A percentile compares a stretch with the other conserved stretches of the same genome.
phyloP scores from a whole-genome alignment of 92 coral and sea anemone species.

The Chrysogorgia sp. region DNA sequence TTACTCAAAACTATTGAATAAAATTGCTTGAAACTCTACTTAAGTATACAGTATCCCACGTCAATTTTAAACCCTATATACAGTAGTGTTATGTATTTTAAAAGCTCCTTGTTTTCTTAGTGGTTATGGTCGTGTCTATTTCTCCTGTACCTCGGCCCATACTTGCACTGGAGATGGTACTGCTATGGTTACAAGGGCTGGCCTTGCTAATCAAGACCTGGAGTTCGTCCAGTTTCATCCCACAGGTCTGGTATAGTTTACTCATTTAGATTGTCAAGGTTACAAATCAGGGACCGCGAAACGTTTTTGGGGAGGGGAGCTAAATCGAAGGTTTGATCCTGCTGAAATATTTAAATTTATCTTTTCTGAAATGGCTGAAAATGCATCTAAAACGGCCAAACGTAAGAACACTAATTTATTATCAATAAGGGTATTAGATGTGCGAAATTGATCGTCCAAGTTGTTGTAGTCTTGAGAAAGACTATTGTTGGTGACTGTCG shows the following conservation, averaged over 20 bases:
- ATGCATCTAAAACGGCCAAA: too few relatives aligned
- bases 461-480: too few relatives aligned
- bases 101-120: conserved; percentile 40
- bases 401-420: too few relatives aligned
- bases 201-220: conserved; percentile 89
- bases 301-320: neutral
- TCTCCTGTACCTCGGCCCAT: conserved; percentile 94
- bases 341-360: too few relatives aligned
- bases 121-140: conserved; percentile 98
- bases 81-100: too few relatives aligned
- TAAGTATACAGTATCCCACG: neutral
- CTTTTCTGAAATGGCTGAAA: too few relatives aligned
- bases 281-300: neutral
- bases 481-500: too few relatives aligned
- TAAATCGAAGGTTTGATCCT: neutral
- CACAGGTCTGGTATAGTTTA: neutral
- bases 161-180: conserved; percentile 97
- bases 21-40: too few relatives aligned
- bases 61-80: neutral
- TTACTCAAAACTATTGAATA: too few relatives aligned
- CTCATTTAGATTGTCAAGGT: neutral
- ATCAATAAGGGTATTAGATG: too few relatives aligned
- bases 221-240: conserved; percentile 91
- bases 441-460: too few relatives aligned
- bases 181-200: conserved; percentile 91